phyloP scores from a whole-genome alignment of 2,888 invertebrate genomes.

The Epiblema foenella region DNA sequence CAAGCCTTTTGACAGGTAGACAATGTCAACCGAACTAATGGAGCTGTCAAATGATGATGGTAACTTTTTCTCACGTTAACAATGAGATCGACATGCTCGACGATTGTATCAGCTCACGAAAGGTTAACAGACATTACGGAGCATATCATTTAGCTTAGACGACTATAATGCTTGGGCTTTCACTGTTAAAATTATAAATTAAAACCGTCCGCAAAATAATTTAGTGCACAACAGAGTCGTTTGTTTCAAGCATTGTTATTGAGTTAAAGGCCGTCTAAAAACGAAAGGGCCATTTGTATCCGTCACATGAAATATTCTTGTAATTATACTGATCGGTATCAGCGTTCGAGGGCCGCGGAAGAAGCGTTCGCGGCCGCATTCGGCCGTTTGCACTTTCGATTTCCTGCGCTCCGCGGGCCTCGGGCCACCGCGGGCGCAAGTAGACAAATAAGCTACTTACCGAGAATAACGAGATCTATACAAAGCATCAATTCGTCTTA shows the following conservation, averaged over 20 bases:
- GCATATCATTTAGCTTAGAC: conserved; percentile 34
- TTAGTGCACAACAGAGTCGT: not conserved
- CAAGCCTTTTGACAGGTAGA: conserved; percentile 36
- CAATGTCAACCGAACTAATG: conserved; percentile 43
- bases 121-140: conserved; percentile 39
- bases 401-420: conserved; percentile 56
- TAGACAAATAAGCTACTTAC: conserved; percentile 46
- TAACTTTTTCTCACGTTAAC: conserved; percentile 40
- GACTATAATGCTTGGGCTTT: conserved; percentile 25
- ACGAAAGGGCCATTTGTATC: conserved; percentile 33
- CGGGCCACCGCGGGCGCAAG: conserved; percentile 40
- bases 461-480: conserved; percentile 49
- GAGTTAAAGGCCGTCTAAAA: conserved; percentile 38
- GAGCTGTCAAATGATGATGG: conserved; percentile 36
- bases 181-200: conserved; percentile 33
- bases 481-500: conserved; percentile 46
- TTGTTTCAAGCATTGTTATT: conserved; percentile 30
- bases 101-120: conserved; percentile 40
- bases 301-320: conserved; percentile 31
- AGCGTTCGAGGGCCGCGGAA: conserved; percentile 23
- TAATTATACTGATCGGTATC: conserved; percentile 41
- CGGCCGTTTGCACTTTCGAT: conserved; percentile 63
- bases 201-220: conserved; percentile 20
- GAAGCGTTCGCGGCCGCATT: conserved; percentile 49
- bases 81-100: conserved; percentile 42